Conservation (phyloP, 1,140 invertebrate species). For the Anagrus nilaparvatae region DNA sequence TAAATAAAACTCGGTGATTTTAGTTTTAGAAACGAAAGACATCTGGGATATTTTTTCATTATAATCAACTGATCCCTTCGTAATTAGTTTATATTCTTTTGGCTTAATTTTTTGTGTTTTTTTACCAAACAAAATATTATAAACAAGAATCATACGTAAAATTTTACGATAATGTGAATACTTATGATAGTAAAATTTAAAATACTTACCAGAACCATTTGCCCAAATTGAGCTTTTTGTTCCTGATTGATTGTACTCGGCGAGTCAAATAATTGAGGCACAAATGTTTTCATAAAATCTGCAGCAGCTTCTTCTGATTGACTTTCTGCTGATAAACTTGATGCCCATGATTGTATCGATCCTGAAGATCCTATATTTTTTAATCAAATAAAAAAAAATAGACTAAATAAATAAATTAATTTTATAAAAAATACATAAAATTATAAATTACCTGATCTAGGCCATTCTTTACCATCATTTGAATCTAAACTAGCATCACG, state of each 20-base stretch:
- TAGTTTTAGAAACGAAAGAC: no score
- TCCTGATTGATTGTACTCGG: constrained; percentile 47
- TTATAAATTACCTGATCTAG: constrained; percentile 40
- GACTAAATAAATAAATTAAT: constrained; percentile 5
- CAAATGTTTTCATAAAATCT: constrained; percentile 64
- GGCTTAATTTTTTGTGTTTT: no score
- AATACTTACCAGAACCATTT: constrained; percentile 44
- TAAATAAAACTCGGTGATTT: no score
- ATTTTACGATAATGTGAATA: background rate
- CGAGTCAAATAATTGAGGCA: constrained; percentile 54
- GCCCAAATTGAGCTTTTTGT: constrained; percentile 58
- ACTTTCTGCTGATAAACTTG: constrained; percentile 59
- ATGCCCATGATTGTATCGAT: constrained; percentile 63
- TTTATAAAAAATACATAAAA: constrained; percentile 5
- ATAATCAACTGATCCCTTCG: no score
- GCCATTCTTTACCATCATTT: constrained; percentile 44
- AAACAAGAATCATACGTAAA: no score
- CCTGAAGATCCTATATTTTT: constrained; percentile 46
- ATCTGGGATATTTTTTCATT: no score
- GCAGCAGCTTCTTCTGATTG: constrained; percentile 57
- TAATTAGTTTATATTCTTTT: no score
- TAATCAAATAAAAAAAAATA: constrained; percentile 13
- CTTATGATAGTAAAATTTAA: background rate
- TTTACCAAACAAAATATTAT: no score
- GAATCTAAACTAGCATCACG: constrained; percentile 51